These are phyloP conservation scores for Maniola hyperantus DNA, from an alignment of 2,888 invertebrate genomes.

Conservation along the genomic window DNA sequence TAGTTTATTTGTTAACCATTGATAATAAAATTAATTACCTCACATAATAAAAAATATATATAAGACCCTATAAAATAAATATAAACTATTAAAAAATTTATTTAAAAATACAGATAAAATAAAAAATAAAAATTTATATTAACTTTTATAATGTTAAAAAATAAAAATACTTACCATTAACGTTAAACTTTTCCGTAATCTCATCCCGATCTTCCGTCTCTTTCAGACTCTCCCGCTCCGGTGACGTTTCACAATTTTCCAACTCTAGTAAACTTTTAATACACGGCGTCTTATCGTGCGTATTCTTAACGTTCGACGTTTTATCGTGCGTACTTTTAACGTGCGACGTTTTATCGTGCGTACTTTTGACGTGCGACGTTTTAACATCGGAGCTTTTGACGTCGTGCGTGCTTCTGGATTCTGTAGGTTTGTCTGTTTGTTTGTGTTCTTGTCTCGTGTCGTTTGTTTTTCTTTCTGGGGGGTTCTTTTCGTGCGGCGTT, in stretches of 20 bases:
- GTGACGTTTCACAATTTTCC: conserved; percentile 28
- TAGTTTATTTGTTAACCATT: too few relatives aligned
- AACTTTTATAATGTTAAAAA: not conserved
- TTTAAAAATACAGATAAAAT: too few relatives aligned
- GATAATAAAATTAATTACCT: too few relatives aligned
- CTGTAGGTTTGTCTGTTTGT: conserved; percentile 12
- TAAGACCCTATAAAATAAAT: too few relatives aligned
- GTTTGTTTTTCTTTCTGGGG: conserved; percentile 30
- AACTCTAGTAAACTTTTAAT: not conserved
- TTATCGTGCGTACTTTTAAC: conserved; percentile 1
- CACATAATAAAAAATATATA: too few relatives aligned
- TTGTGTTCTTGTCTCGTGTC: conserved; percentile 16
- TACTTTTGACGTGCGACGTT: not conserved
- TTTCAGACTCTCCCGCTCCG: conserved; percentile 36
- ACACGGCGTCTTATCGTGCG: conserved; percentile 26
- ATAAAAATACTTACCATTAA: conserved; percentile 57
- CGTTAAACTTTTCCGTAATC: conserved; percentile 54
- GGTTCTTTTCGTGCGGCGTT: conserved; percentile 47
- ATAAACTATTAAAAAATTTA: too few relatives aligned
- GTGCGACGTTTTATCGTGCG: not conserved
- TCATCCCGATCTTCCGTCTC: conserved; percentile 45
- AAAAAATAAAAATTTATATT: too few relatives aligned
- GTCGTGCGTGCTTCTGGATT: conserved; percentile 1
- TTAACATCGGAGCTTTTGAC: conserved; percentile 6
- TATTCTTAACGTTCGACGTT: conserved; percentile 35